Conservation (phyloP, 35 echinoderm and acorn worm species). For the Nesometra sesokonis region DNA sequence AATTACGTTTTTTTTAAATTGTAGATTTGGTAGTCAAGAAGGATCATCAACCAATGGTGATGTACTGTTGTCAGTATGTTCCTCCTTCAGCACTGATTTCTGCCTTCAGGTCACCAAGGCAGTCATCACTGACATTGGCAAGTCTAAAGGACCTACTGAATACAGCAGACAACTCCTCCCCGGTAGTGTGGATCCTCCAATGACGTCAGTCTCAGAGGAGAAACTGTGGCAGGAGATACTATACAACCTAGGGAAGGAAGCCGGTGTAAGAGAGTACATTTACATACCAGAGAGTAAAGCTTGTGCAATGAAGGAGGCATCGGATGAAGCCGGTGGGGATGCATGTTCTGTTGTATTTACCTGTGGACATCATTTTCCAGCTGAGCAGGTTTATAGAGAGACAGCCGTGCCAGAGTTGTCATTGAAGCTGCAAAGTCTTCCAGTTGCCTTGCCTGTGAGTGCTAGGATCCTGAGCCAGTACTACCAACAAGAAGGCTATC, state of each 20-base stretch:
- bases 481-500: slow-evolving; percentile 32
- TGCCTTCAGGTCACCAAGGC: slow-evolving; percentile 41
- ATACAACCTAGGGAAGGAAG: slow-evolving; percentile 51
- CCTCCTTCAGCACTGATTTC: slow-evolving; percentile 34
- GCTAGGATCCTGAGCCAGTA: slow-evolving; percentile 26
- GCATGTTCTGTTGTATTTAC: slow-evolving; percentile 60
- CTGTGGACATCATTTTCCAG: slow-evolving; percentile 57
- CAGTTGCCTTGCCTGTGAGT: slow-evolving; percentile 44
- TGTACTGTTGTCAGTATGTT: not conserved
- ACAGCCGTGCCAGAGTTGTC: slow-evolving; percentile 16
- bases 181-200: not conserved
- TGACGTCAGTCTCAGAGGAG: slow-evolving; percentile 33
- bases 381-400: slow-evolving; percentile 22
- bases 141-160: not conserved
- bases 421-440: slow-evolving; percentile 25
- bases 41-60: not conserved
- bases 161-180: not conserved
- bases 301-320: not conserved
- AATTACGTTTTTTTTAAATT: not conserved
- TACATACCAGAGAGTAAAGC: not conserved
- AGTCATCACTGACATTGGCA: slow-evolving; percentile 22
- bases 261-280: slow-evolving; percentile 9
- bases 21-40: not conserved
- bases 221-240: slow-evolving; percentile 70
- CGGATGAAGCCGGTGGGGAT: not conserved